Evolutionary conservation across 2,888 invertebrate genomes (phyloP), one percentile per base, ranked within the genome.

Genomic region (Nomada lathburiana): DNA sequence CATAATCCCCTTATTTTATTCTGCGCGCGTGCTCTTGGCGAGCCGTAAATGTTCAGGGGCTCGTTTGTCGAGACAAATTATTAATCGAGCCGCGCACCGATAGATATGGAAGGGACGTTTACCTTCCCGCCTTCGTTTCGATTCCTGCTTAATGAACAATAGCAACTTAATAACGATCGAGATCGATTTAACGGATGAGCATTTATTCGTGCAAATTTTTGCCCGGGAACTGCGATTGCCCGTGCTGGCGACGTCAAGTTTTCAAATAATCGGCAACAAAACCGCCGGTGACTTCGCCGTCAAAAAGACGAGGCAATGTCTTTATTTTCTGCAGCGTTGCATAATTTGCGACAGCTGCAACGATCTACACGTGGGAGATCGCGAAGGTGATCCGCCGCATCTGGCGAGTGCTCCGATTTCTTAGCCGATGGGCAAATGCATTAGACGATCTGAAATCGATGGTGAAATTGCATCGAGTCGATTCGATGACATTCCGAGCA

Each of bases 1-100:
- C 88, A 88, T 88, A 88, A 88, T 88, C 26, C 68, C 78, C 76
- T 81, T 80, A 76, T 85, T 86, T 88, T 83, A 88, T 88, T 88
- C 88, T 62, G 70, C 70, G 79, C 87, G 70, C 86, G 83, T 75
- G 75, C 70, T 65, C 72, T 10, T 75, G 73, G 53, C 63, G 29
- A 72, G 67, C 63, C 77, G 62, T 72, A 63, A 76, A 50, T 60
- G 71, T 70, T 63, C n/a, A 44, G 59, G 10, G 55, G 36, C 72
- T 80, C 69, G 69, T 80, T 76, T 64, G 60, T 42, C 59, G 74
- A 47, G 42, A 70, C 77, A 82, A 88, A 86, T 86, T 84, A 80
- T 86, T 77, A 83, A 86, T 79, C 83, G 64, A 42, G 68, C 26
- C 26, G 42, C 60, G 52, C 57, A 63, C 55, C 42, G 53, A 29